These are phyloP conservation scores for Trimorus sp. DNA, from an alignment of 2,888 invertebrate species.

Conservation along the genomic window DNA sequence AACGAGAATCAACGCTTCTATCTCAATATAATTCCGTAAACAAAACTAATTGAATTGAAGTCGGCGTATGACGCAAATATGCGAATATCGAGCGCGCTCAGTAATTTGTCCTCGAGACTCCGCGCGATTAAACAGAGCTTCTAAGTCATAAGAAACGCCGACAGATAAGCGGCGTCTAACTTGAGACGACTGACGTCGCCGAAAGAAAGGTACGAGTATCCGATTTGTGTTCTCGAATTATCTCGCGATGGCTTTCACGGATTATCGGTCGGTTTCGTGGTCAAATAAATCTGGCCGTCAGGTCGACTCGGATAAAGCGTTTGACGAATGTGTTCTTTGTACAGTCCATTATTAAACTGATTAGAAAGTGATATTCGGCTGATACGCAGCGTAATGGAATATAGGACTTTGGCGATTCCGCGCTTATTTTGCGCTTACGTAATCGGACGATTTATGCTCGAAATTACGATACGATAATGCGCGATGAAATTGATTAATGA, in stretches of 20 bases:
- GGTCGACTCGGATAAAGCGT: slow-evolving; percentile 8
- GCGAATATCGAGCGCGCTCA: slow-evolving; percentile 39
- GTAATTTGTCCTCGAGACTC: slow-evolving; percentile 56
- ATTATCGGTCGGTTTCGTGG: slow-evolving; percentile 35
- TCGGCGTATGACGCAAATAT: slow-evolving; percentile 36
- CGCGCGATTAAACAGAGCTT: slow-evolving; percentile 59
- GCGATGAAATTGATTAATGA: no score
- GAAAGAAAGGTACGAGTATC: slow-evolving; percentile 38
- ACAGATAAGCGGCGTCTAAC: slow-evolving; percentile 47
- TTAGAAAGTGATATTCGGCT: slow-evolving; percentile 40
- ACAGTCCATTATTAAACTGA: slow-evolving; percentile 35
- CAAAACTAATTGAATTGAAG: slow-evolving; percentile 1
- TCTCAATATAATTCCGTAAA: no score
- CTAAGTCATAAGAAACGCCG: slow-evolving; percentile 54
- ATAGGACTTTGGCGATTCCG: not conserved
- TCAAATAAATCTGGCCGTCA: slow-evolving; percentile 47
- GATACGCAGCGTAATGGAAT: slow-evolving; percentile 9
- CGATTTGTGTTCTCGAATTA: slow-evolving; percentile 46
- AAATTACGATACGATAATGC: not conserved
- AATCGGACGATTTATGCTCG: not conserved
- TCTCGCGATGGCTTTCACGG: slow-evolving; percentile 42
- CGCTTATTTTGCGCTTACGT: no score
- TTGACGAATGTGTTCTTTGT: slow-evolving; percentile 46
- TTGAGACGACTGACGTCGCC: slow-evolving; percentile 25
- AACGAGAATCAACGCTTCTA: no score